Base-by-base conservation (phyloP, 2,888 invertebrate genomes). In the Lasioglossum morio region DNA sequence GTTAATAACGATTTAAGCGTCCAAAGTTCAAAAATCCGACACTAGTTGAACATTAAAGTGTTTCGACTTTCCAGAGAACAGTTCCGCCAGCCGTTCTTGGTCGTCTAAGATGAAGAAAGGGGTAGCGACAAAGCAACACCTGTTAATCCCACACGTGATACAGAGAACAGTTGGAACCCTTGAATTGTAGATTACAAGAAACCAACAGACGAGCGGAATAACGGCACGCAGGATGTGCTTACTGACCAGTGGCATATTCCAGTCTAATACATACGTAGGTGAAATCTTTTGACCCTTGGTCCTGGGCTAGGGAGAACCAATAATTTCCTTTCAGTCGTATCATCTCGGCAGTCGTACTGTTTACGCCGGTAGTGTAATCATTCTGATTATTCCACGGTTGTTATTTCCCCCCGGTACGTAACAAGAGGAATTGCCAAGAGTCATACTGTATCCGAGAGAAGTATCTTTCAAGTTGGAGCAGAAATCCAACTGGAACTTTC, bases 151-250 rank as follows among this genome's bases (percentile, higher is more conserved):
- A 16, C 16, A 30, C 16, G 2, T 27, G 30, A 30, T 14, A 7
- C 30, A 30, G 63, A 27, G 63, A 7, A 27, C 30, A 63, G 27
- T 30, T 63, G 16, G 27, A 16, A 16, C 63, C 16, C 63, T 63
- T 16, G 63, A 63, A 63, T 63, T 63, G 63, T 63, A 63, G 63
- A 63, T 63, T 63, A 63, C 63, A 63, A 63, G 63, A 63, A 63
- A 63, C 63, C 63, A 27, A 60, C 85, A 57, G 53, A 34, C 37
- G 23, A 43, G 37, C 73, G 73, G 57, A 85, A 63, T 63, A 63
- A 63, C 63, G 63, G 63, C 63, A 30, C 16, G 63, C 63, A n/a
- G 63, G 27, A 63, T 63, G 30, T 63, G n/a, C 14, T 63, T 30
- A 14, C 63, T 16, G 63, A 27, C 27, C 63, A 63, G 63, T 63